Base-by-base conservation (phyloP, 2,113 vertebrate species). In the Asarcornis scutulata region DNA sequence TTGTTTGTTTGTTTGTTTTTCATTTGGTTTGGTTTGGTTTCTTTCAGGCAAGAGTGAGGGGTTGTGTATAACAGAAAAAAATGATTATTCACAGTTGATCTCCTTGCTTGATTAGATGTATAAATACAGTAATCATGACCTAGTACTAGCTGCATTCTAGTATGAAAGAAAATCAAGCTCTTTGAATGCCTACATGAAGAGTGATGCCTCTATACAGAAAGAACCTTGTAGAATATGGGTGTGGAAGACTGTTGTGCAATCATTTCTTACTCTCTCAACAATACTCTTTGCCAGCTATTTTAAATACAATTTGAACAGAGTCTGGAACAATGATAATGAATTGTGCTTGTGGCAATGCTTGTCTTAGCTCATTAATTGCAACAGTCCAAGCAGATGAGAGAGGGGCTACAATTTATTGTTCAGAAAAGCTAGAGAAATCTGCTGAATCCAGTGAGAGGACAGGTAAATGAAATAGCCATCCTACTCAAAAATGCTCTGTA, bases 281-380 rank as follows among this genome's bases (percentile, higher is more conserved):
- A 22, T 84, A 66, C 56, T 68, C 36, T 58, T 91, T 85, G 53
- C 60, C 89, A 72, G 34, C 66, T 84, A 44, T 75, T 95, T 96
- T 72, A 75, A 80, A 91, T 86, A 42, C 20, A 73, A 86, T 93
- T 95, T 32, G 71, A 71, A 81, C 50, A 10, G 9, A 48, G 38
- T 68, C 59, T 93, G 38, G 55, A 84, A 91, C 63, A 56, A 26
- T 17, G 40, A 36, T 87, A 91, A 56, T 71, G 44, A 62, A 50
- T 71, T 0, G 1, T 79, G 44, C 44, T 91, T 87, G 68, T 91
- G 64, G 44, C 64, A 68, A 11, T 82, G 5, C 72, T 53, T 95
- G 76, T 48, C 68, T 89, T 76, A 38, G 36, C 44, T 75, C 80
- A 66, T 94, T 76, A 81, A 23, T 59, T 90, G 58, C 46, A 85